phyloP scores from a whole-genome alignment of 2,113 vertebrate species.

The Gallinago paraguaiae region DNA sequence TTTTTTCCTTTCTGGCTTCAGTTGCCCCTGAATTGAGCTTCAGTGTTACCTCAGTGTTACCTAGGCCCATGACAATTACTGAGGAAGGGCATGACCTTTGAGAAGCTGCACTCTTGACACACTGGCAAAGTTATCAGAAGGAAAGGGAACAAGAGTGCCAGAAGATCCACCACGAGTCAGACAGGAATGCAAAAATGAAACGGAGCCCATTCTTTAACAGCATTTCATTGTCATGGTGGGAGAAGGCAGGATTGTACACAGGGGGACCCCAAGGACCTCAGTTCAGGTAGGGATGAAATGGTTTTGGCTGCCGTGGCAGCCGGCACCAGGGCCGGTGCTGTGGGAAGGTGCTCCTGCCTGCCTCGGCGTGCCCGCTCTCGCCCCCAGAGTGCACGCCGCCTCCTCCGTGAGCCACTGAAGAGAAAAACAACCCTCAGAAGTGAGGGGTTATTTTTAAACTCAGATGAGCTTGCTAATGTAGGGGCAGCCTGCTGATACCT shows the following conservation, averaged over 20 bases:
- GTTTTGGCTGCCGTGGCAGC: fast-evolving
- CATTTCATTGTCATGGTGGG: neutral
- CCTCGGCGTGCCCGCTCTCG: neutral
- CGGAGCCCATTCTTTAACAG: neutral
- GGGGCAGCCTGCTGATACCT: neutral
- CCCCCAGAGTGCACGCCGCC: fast-evolving
- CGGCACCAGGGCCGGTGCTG: neutral
- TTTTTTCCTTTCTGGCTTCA: neutral
- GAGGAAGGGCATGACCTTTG: neutral
- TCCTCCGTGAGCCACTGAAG: neutral
- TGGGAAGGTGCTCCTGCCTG: neutral
- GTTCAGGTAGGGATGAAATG: neutral
- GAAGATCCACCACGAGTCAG: neutral
- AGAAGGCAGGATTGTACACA: fast-evolving
- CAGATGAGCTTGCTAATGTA: neutral
- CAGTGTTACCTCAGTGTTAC: neutral
- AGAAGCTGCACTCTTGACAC: neutral
- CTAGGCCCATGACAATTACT: neutral
- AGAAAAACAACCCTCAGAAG: neutral
- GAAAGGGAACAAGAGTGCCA: neutral
- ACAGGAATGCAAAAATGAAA: neutral
- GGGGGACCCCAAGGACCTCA: neutral
- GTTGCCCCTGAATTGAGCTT: neutral
- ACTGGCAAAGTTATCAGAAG: neutral
- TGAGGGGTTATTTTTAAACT: neutral